Evolutionary conservation across 2,888 invertebrate genomes (phyloP), one percentile per base, ranked within the genome.

Genomic region (Pseudolycoriella hygida): DNA sequence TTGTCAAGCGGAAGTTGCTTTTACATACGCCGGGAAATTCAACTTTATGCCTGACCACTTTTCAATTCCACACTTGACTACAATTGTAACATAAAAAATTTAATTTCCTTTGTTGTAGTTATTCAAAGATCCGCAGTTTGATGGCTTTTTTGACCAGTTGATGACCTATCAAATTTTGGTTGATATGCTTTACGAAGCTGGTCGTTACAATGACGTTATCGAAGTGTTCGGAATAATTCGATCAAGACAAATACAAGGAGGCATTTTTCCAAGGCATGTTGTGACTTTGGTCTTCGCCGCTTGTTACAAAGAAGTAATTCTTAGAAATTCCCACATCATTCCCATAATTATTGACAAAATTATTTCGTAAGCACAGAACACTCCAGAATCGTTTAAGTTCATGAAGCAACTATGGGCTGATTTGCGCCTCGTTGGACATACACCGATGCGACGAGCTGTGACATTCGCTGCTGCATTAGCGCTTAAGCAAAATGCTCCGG

Each of bases 101-200:
- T n/a, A n/a, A 20, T 48, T 42, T 31, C 17, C 20, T 30, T n/a
- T 34, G 19, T 69, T 69, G 43, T 60, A 79, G 75, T 72, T 72
- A 50, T 82, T 80, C 55, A 69, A 73, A 51, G 71, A 77, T 51
- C 69, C 75, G 2, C 65, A 66, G 39, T 64, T 81, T 25, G 60
- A 60, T 15, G 73, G 72, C 6, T 78, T 87, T 56, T 87, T 85
- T 59, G 77, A 81, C 57, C 86, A 87, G 57, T 55, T 77, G 12
- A 66, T 74, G 4, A 67, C 73, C 1, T 78, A 72, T 54, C 78
- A 81, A 55, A 65, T 86, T 46, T 57, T 85, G 2, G 61, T 85
- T 55, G 81, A 84, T 61, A 63, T 87, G 2, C 62, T 87, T 0
- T 84, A 72, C 56, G 75, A 72, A 48, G 74, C 80, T 57, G 60